Evolutionary conservation across 2,888 invertebrate genomes (phyloP).

Genomic region (Catocala fraxini): DNA sequence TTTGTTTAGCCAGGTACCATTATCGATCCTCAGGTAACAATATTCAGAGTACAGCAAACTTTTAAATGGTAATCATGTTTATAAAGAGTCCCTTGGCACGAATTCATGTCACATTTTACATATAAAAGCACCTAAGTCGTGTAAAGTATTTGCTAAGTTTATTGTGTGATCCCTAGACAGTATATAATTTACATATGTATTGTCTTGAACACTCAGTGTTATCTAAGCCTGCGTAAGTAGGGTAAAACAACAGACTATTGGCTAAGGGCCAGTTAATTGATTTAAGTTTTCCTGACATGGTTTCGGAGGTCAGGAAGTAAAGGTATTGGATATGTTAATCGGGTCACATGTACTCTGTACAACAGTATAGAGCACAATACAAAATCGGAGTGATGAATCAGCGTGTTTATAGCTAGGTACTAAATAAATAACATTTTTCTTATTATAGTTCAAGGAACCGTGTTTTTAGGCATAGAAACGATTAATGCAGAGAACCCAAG

Average conservation of each 20-base stretch:
- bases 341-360: neutral
- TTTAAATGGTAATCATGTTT: constrained; percentile 42
- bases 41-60: constrained; percentile 23
- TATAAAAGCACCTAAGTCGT: constrained; percentile 37
- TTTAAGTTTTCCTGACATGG: constrained; percentile 9
- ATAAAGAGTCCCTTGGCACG: constrained; percentile 45
- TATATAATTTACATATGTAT: constrained; percentile 35
- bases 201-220: constrained; percentile 19
- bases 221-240: constrained; percentile 19
- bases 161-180: constrained; percentile 28
- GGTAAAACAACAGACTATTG: constrained; percentile 18
- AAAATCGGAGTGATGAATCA: no score
- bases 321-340: neutral
- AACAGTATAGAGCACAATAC: neutral
- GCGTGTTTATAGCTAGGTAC: no score
- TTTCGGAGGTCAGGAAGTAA: constrained; percentile 3
- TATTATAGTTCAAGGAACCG: no score
- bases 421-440: no score
- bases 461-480: no score
- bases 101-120: constrained; percentile 43
- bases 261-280: constrained; percentile 8
- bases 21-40: constrained; percentile 34
- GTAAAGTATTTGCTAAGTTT: constrained; percentile 31
- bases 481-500: no score
- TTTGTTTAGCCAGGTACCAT: constrained; percentile 18